Evolutionary conservation across 1,140 invertebrate species (phyloP).

Genomic region (Drosophila pachea): DNA sequence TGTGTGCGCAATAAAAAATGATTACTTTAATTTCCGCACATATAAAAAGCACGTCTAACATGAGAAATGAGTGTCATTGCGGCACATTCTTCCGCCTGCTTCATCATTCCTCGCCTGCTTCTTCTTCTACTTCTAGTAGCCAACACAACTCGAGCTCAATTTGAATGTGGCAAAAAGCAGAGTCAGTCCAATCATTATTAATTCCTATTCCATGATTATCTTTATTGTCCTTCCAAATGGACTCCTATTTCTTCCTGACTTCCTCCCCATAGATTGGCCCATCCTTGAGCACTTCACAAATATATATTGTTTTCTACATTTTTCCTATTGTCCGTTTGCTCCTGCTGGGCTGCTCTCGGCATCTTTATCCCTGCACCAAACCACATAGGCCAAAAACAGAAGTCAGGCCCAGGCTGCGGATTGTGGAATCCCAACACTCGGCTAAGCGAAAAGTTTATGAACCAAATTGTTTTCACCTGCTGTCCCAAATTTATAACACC

Average conservation of each 20-base stretch:
- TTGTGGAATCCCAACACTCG: conserved; percentile 24
- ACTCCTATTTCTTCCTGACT: too few species aligned
- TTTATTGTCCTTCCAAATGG: too few species aligned
- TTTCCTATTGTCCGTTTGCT: conserved; percentile 4
- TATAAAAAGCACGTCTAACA: conserved; percentile 69
- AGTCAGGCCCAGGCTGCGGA: conserved; percentile 44
- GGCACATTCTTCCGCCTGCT: conserved; percentile 42
- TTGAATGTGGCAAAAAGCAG: too few species aligned
- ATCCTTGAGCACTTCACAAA: background rate
- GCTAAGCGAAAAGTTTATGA: conserved; percentile 75
- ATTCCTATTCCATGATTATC: too few species aligned
- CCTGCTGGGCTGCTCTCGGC: conserved; percentile 6
- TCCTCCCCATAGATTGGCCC: too few species aligned
- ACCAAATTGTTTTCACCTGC: conserved; percentile 76
- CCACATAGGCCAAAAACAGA: conserved; percentile 53
- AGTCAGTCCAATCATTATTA: too few species aligned
- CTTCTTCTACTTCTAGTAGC: background rate
- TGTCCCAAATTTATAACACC: conserved; percentile 75
- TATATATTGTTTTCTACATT: background rate
- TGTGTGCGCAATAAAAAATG: conserved; percentile 76
- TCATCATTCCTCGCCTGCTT: conserved; percentile 2
- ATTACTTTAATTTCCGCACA: conserved; percentile 75
- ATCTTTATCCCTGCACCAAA: conserved; percentile 50
- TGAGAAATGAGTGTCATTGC: conserved; percentile 70
- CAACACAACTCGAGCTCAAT: too few species aligned